These are phyloP conservation scores for Geotrypetes seraphini DNA, from an alignment of 2,797 vertebrate species.

Conservation along the genomic window DNA sequence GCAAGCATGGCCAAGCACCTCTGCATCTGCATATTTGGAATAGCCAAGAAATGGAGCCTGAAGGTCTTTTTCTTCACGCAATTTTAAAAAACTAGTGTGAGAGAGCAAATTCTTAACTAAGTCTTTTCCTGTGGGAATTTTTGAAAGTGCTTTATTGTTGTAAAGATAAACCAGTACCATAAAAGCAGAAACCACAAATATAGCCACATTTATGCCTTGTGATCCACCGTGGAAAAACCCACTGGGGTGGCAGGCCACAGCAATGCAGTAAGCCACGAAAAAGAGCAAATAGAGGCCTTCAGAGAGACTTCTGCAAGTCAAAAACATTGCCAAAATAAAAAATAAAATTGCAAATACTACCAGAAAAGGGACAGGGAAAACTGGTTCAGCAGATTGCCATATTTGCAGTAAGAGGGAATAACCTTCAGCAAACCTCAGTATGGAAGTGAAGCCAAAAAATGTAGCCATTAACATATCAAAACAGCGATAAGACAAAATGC, in stretches of 20 bases:
- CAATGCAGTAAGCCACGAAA: slow-evolving; percentile 62
- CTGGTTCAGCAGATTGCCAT: slow-evolving; percentile 31
- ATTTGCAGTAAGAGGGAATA: slow-evolving; percentile 53
- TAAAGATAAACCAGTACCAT: slow-evolving; percentile 56
- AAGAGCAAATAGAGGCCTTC: slow-evolving; percentile 66
- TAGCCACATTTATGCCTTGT: slow-evolving; percentile 64
- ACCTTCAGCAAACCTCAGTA: slow-evolving; percentile 66
- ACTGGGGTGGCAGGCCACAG: slow-evolving; percentile 55
- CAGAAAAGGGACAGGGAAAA: slow-evolving; percentile 53
- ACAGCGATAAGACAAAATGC: slow-evolving; percentile 58
- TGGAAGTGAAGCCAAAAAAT: slow-evolving; percentile 62
- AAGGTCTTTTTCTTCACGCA: slow-evolving; percentile 50
- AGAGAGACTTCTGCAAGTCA: slow-evolving; percentile 49
- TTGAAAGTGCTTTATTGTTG: slow-evolving; percentile 37
- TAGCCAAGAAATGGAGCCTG: slow-evolving; percentile 66
- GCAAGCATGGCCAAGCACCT: slow-evolving; percentile 64
- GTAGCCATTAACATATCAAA: slow-evolving; percentile 61
- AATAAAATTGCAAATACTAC: slow-evolving; percentile 70
- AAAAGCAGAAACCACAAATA: slow-evolving; percentile 57
- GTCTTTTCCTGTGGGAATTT: slow-evolving; percentile 47
- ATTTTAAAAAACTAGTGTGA: slow-evolving; percentile 34
- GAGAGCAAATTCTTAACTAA: slow-evolving; percentile 41
- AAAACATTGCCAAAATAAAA: slow-evolving; percentile 57
- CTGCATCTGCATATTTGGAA: slow-evolving; percentile 74
- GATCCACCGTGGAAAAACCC: slow-evolving; percentile 64